Evolutionary conservation across 2,888 invertebrate species (phyloP), one percentile per base, ranked within the genome.

Genomic region (Alloscopus bannaensis): DNA sequence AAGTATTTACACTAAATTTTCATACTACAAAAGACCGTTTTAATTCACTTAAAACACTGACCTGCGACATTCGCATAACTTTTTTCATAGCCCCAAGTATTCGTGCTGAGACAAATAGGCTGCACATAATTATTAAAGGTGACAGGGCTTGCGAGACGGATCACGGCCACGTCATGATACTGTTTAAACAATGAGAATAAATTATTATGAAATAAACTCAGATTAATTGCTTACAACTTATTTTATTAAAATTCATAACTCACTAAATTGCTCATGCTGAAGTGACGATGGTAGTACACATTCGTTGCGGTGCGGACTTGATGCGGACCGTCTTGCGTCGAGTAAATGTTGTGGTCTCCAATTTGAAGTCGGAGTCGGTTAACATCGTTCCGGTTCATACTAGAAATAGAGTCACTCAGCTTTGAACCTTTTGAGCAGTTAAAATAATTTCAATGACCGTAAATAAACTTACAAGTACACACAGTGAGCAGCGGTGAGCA

Each of bases 301-400:
- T 80, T 81, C 40, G 80, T 50, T 3, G 77, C 84, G 16, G 60
- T 64, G 11, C 76, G 73, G 2, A 62, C 69, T 57, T 80, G 42
- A 29, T 81, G 80, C 16, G 40, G 16, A 3, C 82, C 82, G 45
- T 82, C 82, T 3, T 4, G 26, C 0, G 62, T 78, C 1, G 50
- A 55, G 18, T 92, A 93, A 75, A 96, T 95, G 86, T 96, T 94
- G 87, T 95, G 92, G 87, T 95, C 96, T 4, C 95, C 95, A 20
- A 96, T 90, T 83, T 94, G 91, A 0, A 94, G 94, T 1, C 94
- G 94, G 71, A 96, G 87, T 65, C 94, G 91, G 0, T 95, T 94
- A 0, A 95, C 95, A 88, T 96, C 95, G 93, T 94, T 94, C 0
- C 95, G 94, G 66, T 93, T 94, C 95, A 96, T 95, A 86, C 95